phyloP scores from a whole-genome alignment of 2,888 invertebrate species.

The Amphipoea lucens region DNA sequence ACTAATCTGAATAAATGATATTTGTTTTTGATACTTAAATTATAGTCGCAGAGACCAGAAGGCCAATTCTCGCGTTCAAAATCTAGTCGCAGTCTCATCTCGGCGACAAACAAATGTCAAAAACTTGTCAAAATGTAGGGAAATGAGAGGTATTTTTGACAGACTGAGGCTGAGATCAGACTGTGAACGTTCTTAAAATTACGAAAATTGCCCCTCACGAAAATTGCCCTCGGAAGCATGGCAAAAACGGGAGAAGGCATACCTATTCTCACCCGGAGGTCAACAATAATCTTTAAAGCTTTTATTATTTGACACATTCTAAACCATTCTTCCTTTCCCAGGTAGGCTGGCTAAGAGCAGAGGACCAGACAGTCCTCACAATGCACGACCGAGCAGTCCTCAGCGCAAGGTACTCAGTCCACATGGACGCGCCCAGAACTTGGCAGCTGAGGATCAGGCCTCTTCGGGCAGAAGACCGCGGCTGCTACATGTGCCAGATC shows the following conservation, averaged over 20 bases:
- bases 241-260: background rate
- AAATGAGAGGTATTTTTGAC: too few species aligned
- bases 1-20: background rate
- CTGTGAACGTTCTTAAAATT: too few species aligned
- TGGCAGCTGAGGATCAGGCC: conserved; percentile 96
- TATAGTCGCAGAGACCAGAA: too few species aligned
- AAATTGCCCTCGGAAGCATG: too few species aligned
- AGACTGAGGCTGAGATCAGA: too few species aligned
- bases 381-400: conserved; percentile 96
- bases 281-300: background rate
- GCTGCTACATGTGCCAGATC: conserved; percentile 98
- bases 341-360: conserved; percentile 97
- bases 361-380: conserved; percentile 97
- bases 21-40: background rate
- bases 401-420: conserved; percentile 95
- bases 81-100: too few species aligned
- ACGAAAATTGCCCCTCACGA: too few species aligned
- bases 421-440: conserved; percentile 94
- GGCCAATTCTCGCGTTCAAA: too few species aligned
- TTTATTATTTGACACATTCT: background rate
- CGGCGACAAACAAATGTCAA: too few species aligned
- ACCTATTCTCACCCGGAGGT: fast-evolving
- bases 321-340: conserved; percentile 74
- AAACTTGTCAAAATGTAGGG: too few species aligned
- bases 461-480: conserved; percentile 94